Percentiles rank a stretch among this genome's conserved stretches.
phyloP scores from a whole-genome alignment of 2,797 vertebrate genomes.

The Rousettus madagascariensis region DNA sequence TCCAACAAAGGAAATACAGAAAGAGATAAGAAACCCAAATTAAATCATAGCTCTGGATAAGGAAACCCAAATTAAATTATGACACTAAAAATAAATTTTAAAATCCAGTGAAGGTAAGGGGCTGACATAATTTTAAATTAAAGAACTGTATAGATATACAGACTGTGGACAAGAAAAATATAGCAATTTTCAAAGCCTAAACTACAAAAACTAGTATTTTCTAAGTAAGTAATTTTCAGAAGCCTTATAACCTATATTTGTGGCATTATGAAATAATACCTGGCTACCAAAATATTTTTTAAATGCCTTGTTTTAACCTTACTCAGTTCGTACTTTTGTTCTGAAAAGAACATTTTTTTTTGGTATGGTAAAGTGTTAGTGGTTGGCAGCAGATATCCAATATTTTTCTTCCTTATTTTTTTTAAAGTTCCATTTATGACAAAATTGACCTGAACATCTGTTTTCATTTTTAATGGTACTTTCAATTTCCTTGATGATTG shows the following conservation, averaged over 20 bases:
- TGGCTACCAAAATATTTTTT: neutral
- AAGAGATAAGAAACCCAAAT: constrained; percentile 65
- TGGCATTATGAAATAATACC: constrained; percentile 6
- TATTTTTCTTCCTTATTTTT: neutral
- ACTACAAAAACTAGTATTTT: neutral
- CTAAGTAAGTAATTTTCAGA: constrained; percentile 17
- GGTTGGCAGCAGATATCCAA: neutral
- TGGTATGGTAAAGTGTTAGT: neutral
- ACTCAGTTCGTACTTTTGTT: constrained; percentile 17
- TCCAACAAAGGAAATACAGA: constrained; percentile 60
- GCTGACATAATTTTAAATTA: constrained; percentile 53
- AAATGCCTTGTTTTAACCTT: neutral
- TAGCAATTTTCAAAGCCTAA: neutral
- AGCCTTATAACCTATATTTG: neutral
- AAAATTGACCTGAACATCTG: constrained; percentile 21
- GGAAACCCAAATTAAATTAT: constrained; percentile 59
- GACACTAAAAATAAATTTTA: neutral
- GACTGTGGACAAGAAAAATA: neutral
- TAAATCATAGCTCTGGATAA: constrained; percentile 59
- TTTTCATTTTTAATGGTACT: constrained; percentile 42
- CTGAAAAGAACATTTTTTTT: constrained; percentile 32
- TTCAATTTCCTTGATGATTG: constrained; percentile 20
- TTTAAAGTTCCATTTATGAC: neutral
- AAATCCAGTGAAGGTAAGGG: neutral
- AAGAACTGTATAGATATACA: neutral